phyloP scores from a whole-genome alignment of 2,797 vertebrate species.

The Fringilla coelebs region DNA sequence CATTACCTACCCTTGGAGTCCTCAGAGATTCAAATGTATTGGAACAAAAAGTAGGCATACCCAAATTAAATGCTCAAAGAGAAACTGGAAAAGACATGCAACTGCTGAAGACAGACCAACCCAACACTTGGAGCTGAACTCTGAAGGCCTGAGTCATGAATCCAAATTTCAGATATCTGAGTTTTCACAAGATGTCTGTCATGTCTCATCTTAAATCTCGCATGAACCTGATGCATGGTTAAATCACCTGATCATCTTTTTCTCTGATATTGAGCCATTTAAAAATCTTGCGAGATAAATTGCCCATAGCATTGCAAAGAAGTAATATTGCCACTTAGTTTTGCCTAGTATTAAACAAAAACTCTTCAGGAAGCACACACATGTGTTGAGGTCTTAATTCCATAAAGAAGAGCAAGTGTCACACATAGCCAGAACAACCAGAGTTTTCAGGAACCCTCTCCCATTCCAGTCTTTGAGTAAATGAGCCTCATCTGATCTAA shows the following conservation, averaged over 20 bases:
- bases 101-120: not conserved
- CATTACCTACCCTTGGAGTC: not conserved
- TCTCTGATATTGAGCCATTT: not conserved
- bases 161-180: not conserved
- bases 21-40: not conserved
- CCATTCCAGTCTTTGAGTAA: not conserved
- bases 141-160: not conserved
- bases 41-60: not conserved
- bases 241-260: not conserved
- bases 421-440: not conserved
- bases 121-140: not conserved
- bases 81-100: not conserved
- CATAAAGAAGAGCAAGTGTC: not conserved
- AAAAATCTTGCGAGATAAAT: not conserved
- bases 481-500: not conserved
- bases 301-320: not conserved
- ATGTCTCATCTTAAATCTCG: not conserved
- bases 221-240: not conserved
- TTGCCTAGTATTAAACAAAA: not conserved
- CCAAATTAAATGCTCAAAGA: not conserved
- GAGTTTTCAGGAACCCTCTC: not conserved
- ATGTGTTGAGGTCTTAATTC: not conserved
- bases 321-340: not conserved
- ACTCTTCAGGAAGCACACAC: not conserved
- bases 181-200: not conserved